Conservation (phyloP, 2,113 vertebrate genomes). For the Engraulis encrasicolus region DNA sequence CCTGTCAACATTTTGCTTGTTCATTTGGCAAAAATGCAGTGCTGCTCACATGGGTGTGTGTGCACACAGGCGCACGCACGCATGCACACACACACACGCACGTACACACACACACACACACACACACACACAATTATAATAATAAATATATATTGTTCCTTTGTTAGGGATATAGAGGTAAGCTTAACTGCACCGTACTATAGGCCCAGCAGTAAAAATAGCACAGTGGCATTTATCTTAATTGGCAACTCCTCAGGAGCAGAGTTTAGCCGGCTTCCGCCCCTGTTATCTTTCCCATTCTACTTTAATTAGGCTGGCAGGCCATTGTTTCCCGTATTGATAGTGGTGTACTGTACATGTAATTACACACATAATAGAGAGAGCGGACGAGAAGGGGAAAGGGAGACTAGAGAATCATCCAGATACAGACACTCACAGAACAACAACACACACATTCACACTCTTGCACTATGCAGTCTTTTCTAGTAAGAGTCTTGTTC, state of each 20-base stretch:
- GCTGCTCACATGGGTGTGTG: too few relatives aligned
- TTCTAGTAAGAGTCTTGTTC: neutral
- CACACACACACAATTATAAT: too few relatives aligned
- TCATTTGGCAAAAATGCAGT: neutral
- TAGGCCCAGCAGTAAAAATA: neutral
- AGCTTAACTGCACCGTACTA: neutral
- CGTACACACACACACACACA: too few relatives aligned
- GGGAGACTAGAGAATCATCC: neutral
- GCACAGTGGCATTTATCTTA: slow-evolving; percentile 36
- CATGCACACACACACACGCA: too few relatives aligned
- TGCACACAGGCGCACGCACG: too few relatives aligned
- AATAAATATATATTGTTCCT: neutral
- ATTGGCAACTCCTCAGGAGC: slow-evolving; percentile 28
- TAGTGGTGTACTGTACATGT: neutral
- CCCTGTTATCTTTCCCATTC: slow-evolving; percentile 1
- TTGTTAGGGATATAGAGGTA: neutral
- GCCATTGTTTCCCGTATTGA: slow-evolving; percentile 6
- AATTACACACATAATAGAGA: neutral
- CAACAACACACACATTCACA: neutral
- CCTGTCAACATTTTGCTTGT: neutral
- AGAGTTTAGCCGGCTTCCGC: slow-evolving; percentile 14
- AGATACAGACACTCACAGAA: neutral
- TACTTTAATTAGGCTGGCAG: slow-evolving; percentile 25
- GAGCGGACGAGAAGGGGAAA: neutral
- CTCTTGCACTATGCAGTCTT: neutral